Evolutionary conservation across 2,888 invertebrate genomes (phyloP), one percentile per base, ranked within the genome.

Genomic region (Syrphus vitripennis): DNA sequence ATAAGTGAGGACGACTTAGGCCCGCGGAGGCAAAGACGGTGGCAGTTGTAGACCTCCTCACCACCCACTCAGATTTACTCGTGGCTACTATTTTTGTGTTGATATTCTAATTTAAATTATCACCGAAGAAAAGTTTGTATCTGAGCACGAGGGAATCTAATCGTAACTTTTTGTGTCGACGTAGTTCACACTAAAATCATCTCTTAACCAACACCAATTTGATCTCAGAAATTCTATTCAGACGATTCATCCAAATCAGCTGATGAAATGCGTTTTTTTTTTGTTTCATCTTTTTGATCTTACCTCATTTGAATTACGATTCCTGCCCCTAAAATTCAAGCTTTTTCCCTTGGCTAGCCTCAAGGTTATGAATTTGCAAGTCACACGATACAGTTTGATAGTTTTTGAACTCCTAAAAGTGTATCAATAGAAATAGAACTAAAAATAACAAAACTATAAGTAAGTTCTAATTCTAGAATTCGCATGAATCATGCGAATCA

Each of bases 401-500:
- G 71, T 76, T 81, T 81, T 84, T 81, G 81, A 84, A 84, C 67
- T 61, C 40, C 40, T 21, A 75, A n/a, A 80, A 80, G 34, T 40
- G 19, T 48, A 40, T 57, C 40, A 63, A 50, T 31, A 71, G 10
- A 79, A 29, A 50, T 37, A 45, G 45, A 67, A 67, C 50, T n/a
- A 50, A 21, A 48, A 63, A 21, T 34, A 14, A 61, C 57, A 24
- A 24, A 14, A 37, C 45, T 42, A 50, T 24, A 74, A 61, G 45
- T 63, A 59, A 70, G 48, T 76, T 84, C 84, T 84, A 84, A 84
- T 42, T 84, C 81, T 50, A 84, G 84, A 84, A 76, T 77, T 77
- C 71, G 72, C 71, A 77, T 86, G 86, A 86, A 31, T 86, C 86
- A 86, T 77, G 50, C 82, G 69, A 70, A 78, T 86, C 86, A 82